phyloP scores from a whole-genome alignment of 2,797 vertebrate species.

The Astyanax mexicanus region DNA sequence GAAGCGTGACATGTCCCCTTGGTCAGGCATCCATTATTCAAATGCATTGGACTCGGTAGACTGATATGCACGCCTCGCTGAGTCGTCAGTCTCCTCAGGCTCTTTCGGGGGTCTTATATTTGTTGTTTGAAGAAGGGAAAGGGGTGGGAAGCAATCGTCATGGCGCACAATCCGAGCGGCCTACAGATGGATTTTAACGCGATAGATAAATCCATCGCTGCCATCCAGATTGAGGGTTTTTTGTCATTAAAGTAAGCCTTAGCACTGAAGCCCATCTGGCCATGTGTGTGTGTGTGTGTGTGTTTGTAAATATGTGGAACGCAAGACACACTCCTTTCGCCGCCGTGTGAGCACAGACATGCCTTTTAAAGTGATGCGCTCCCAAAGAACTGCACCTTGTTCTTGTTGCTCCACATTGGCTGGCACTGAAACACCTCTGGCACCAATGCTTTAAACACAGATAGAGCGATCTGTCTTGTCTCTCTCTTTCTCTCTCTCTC shows the following conservation, averaged over 20 bases:
- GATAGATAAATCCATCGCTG: constrained; percentile 76
- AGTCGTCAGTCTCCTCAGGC: neutral
- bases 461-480: constrained; percentile 46
- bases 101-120: constrained; percentile 29
- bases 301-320: constrained; percentile 43
- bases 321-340: constrained; percentile 67
- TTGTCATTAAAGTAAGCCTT: constrained; percentile 84
- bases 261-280: constrained; percentile 81
- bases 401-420: constrained; percentile 49
- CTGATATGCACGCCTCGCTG: neutral
- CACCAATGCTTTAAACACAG: constrained; percentile 50
- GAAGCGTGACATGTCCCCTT: constrained; percentile 42
- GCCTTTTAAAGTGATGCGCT: constrained; percentile 77
- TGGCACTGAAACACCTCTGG: constrained; percentile 30
- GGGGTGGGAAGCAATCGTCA: constrained; percentile 48
- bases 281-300: constrained; percentile 62
- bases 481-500: constrained; percentile 56
- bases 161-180: constrained; percentile 73
- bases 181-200: constrained; percentile 83
- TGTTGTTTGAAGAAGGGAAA: neutral
- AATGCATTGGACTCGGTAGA: constrained; percentile 43
- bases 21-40: constrained; percentile 59
- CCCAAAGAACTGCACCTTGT: constrained; percentile 69
- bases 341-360: constrained; percentile 66
- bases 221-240: constrained; percentile 81